Conservation (phyloP, 1,140 invertebrate species). For the Ostrea edulis region DNA sequence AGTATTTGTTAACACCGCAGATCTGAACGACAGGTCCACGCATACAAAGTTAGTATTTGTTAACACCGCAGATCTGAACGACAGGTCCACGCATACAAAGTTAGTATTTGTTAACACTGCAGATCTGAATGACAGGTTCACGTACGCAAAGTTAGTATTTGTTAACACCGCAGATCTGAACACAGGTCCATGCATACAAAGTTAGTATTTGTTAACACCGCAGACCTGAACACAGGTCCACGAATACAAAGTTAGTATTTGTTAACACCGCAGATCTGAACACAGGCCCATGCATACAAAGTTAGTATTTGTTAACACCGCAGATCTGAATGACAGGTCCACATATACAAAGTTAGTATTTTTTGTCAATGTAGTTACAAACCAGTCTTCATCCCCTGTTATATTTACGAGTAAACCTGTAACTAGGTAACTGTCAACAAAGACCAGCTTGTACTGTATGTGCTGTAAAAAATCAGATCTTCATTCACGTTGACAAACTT, state of each 20-base stretch:
- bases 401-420: too few species aligned
- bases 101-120: conserved; percentile 74
- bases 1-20: conserved; percentile 73
- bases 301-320: conserved; percentile 75
- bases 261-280: conserved; percentile 75
- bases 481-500: too few species aligned
- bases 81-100: conserved; percentile 61
- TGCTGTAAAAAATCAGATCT: too few species aligned
- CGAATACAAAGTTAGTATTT: conserved; percentile 61
- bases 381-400: too few species aligned
- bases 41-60: conserved; percentile 68
- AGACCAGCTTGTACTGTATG: too few species aligned
- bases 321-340: conserved; percentile 58
- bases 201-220: conserved; percentile 75
- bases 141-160: conserved; percentile 61
- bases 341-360: conserved; percentile 65
- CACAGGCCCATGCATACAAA: conserved; percentile 58
- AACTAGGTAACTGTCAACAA: too few species aligned
- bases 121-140: conserved; percentile 59
- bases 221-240: conserved; percentile 59
- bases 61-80: conserved; percentile 72
- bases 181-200: conserved; percentile 58
- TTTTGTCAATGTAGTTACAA: too few species aligned
- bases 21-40: conserved; percentile 59
- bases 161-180: conserved; percentile 75